phyloP scores from a whole-genome alignment of 2,888 invertebrate genomes.

The Stictocephala bisonia region DNA sequence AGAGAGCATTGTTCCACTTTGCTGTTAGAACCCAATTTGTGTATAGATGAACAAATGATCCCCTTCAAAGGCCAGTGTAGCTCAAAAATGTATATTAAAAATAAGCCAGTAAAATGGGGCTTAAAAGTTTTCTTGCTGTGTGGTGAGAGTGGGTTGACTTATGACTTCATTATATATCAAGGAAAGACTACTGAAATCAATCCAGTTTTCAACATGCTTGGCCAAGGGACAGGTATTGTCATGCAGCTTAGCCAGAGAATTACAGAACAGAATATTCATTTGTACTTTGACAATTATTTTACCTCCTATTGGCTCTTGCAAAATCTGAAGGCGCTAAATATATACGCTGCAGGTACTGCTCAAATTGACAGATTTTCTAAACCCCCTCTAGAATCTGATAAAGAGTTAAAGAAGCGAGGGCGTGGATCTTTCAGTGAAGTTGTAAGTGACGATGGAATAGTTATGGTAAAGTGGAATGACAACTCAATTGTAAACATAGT shows the following conservation, averaged over 20 bases:
- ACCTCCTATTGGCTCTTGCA: constrained; percentile 51
- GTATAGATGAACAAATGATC: no score
- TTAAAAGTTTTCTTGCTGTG: constrained; percentile 41
- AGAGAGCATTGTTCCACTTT: constrained; percentile 19
- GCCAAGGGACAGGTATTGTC: constrained; percentile 2
- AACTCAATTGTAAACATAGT: constrained; percentile 17
- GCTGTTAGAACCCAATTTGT: no score
- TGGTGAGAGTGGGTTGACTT: constrained; percentile 39
- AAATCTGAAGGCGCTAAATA: constrained; percentile 43
- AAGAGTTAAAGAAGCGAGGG: constrained; percentile 8
- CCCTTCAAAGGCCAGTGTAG: constrained; percentile 38
- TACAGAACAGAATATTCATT: constrained; percentile 20
- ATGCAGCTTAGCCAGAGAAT: constrained; percentile 40
- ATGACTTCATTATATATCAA: constrained; percentile 42
- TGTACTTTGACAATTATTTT: constrained; percentile 51
- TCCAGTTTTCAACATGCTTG: constrained; percentile 11
- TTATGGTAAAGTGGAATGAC: constrained; percentile 33
- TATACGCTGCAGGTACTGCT: constrained; percentile 50
- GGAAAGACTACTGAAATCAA: constrained; percentile 35
- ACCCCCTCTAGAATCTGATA: constrained; percentile 21
- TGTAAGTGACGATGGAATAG: constrained; percentile 42
- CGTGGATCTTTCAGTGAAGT: constrained; percentile 26
- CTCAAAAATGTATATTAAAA: constrained; percentile 38
- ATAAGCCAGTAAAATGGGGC: constrained; percentile 43
- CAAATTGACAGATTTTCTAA: constrained; percentile 46